These are phyloP conservation scores for Scolopax rusticola DNA, from an alignment of 2,797 vertebrate genomes.

Conservation along the genomic window DNA sequence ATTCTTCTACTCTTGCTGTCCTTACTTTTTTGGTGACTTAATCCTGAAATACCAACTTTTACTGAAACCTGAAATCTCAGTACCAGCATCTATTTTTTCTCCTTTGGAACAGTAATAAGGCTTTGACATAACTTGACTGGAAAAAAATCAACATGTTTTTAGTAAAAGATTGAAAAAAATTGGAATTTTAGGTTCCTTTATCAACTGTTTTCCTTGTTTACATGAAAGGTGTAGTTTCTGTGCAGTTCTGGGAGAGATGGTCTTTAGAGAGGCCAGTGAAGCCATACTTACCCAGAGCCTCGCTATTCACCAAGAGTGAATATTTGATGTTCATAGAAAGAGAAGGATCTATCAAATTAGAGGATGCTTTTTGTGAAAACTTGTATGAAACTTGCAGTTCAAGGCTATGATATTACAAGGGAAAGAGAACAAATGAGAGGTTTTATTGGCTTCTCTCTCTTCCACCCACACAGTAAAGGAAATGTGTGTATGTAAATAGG, in stretches of 20 bases:
- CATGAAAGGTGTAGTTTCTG: background rate
- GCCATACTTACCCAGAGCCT: background rate
- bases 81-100: background rate
- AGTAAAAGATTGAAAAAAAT: background rate
- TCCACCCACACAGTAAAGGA: background rate
- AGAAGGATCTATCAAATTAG: background rate
- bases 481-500: background rate
- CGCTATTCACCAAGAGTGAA: background rate
- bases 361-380: background rate
- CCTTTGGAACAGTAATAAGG: background rate
- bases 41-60: background rate
- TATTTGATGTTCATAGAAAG: background rate
- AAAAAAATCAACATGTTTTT: background rate
- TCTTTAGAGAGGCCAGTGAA: background rate
- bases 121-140: background rate
- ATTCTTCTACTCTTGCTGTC: background rate
- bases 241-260: background rate
- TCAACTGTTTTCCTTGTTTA: background rate
- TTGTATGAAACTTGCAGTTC: background rate
- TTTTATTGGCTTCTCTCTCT: background rate
- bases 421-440: background rate
- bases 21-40: background rate
- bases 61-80: background rate
- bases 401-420: background rate
- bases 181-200: background rate